Percentiles rank a stretch among this genome's conserved stretches.
These are phyloP conservation scores for Danio aesculapii DNA, from an alignment of 2,797 vertebrate species.

Conservation along the genomic window DNA sequence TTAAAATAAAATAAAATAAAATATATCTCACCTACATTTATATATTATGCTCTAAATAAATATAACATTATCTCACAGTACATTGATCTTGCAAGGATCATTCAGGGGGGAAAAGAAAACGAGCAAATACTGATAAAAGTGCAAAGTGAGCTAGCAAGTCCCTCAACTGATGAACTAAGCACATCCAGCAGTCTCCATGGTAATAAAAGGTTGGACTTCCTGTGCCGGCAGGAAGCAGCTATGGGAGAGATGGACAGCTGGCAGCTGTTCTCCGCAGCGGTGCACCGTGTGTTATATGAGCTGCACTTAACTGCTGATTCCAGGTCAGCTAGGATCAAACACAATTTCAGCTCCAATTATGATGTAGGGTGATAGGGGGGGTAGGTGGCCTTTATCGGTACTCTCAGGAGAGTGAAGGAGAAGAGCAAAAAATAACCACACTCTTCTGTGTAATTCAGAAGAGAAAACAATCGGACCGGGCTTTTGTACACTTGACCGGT, in stretches of 20 bases:
- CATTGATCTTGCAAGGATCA: no score
- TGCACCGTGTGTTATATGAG: constrained; percentile 46
- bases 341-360: constrained; percentile 65
- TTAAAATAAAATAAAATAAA: background rate
- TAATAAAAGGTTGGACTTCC: constrained; percentile 34
- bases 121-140: constrained; percentile 21
- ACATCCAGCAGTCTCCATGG: constrained; percentile 16
- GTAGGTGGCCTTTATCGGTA: constrained; percentile 57
- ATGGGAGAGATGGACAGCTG: constrained; percentile 48
- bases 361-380: constrained; percentile 64
- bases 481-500: constrained; percentile 29
- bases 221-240: constrained; percentile 50
- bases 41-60: background rate
- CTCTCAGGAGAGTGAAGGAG: constrained; percentile 22
- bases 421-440: constrained; percentile 18
- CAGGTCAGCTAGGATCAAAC: constrained; percentile 63
- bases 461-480: constrained; percentile 34
- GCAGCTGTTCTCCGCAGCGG: constrained; percentile 36
- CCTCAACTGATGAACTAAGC: constrained; percentile 26
- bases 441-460: constrained; percentile 32
- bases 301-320: constrained; percentile 53
- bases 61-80: background rate
- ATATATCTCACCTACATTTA: background rate
- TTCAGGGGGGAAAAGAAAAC: background rate
- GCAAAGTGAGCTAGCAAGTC: constrained; percentile 3